Base-by-base conservation (phyloP, 1,140 invertebrate species). In the Pseudomyrmex dendroicus region DNA sequence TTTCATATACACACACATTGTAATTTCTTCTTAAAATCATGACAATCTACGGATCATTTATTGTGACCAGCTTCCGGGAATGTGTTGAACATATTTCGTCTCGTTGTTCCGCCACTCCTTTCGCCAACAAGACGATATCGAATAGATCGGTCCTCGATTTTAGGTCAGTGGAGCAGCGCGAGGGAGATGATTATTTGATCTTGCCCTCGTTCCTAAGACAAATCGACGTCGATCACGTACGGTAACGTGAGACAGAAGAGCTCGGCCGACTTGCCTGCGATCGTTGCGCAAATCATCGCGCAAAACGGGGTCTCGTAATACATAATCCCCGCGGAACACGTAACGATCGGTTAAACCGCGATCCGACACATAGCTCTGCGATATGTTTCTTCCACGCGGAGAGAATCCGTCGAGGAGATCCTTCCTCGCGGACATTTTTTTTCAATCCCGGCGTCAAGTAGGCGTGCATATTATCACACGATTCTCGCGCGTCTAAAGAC, bases 221-320 rank as follows among this genome's bases (percentile, higher is more conserved):
- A 85, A 85, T 86, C 73, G 68, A 59, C 48, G 50, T 56, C 20
- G 64, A 86, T 76, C 56, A 35, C 46, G 50, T 56, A 15, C n/a
- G 2, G 80, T 73, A 87, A 86, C 25, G 15, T 17, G 56, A 80
- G 76, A 86, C 72, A 67, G 50, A 72, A 78, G 48, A 72, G 54
- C 54, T 72, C 50, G 66, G 61, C 61, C 61, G 67, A 54, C 62
- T 50, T 44, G 62, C 64, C 82, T 35, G 44, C 25, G 50, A 87
- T 57, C 2, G 17, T 87, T 87, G 73, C 86, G 86, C 56, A 87
- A 87, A 86, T 56, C 48, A 61, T 44, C 15, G 63, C 56, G 50
- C 70, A 86, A 82, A 66, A 74, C 70, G 13, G 13, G 77, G 48
- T 62, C 72, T 64, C 63, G 15, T 61, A 73, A 74, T 44, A 61